Evolutionary conservation across 1,140 invertebrate species (phyloP).

Genomic region (Ruditapes philippinarum): DNA sequence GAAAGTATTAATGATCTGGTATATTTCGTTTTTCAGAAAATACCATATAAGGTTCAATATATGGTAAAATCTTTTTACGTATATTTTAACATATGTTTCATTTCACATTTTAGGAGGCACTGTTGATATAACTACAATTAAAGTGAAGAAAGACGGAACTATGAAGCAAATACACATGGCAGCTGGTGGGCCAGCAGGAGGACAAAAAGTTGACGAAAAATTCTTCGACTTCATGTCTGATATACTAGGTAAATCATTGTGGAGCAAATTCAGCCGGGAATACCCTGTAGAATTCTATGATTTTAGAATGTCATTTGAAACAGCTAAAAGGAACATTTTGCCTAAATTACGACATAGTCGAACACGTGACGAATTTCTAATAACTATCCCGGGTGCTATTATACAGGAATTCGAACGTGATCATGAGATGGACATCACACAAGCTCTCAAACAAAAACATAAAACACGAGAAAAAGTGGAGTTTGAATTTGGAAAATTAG

Average conservation of each 20-base stretch:
- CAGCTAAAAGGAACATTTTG: constrained; percentile 4
- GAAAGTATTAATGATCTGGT: too few species aligned
- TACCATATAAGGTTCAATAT: too few species aligned
- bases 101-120: constrained; percentile 22
- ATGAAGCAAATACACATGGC: constrained; percentile 36
- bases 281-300: constrained; percentile 9
- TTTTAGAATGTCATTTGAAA: constrained; percentile 10
- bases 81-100: too few species aligned
- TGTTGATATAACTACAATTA: constrained; percentile 35
- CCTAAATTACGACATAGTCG: background rate
- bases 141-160: background rate
- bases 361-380: constrained; percentile 1
- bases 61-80: too few species aligned
- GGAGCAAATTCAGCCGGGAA: background rate
- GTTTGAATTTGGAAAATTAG: background rate
- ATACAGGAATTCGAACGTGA: background rate
- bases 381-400: background rate
- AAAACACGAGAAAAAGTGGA: background rate
- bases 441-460: background rate
- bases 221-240: background rate
- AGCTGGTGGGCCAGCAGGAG: background rate
- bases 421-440: background rate
- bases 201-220: constrained; percentile 30
- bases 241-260: background rate
- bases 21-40: too few species aligned